These are phyloP conservation scores for Brachystomella parvula DNA, from an alignment of 1,140 invertebrate species.

Conservation along the genomic window DNA sequence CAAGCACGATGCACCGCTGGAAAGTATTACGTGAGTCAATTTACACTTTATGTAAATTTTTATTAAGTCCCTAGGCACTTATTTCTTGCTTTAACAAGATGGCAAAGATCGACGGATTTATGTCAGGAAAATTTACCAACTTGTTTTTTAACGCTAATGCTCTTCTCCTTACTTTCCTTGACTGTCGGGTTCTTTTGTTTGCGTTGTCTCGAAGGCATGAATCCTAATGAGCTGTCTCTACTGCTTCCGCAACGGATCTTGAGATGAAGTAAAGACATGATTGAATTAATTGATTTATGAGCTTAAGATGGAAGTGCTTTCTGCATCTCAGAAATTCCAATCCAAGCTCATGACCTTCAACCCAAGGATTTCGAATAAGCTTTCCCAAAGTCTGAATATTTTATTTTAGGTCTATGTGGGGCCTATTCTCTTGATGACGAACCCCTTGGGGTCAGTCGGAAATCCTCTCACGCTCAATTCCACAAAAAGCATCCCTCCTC, in stretches of 20 bases:
- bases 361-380: neutral
- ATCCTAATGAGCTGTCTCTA: neutral
- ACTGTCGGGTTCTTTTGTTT: neutral
- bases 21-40: constrained; percentile 74
- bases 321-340: too few relatives aligned
- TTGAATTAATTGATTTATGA: too few relatives aligned
- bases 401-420: constrained; percentile 77
- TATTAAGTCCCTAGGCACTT: neutral
- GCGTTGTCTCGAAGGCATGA: neutral
- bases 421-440: constrained; percentile 78
- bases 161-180: too few relatives aligned
- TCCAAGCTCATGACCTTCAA: neutral
- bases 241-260: too few relatives aligned
- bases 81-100: too few relatives aligned
- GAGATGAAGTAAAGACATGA: too few relatives aligned
- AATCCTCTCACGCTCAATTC: constrained; percentile 80
- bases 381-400: neutral
- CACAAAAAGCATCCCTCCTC: constrained; percentile 60
- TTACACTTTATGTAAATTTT: neutral
- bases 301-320: too few relatives aligned
- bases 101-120: neutral
- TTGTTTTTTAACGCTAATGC: too few relatives aligned
- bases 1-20: constrained; percentile 77
- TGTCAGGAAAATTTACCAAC: too few relatives aligned
- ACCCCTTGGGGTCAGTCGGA: constrained; percentile 75